Evolutionary conservation across 2,888 invertebrate genomes (phyloP), one percentile per base, ranked within the genome.

Genomic region (Polyommatus iphigenia): DNA sequence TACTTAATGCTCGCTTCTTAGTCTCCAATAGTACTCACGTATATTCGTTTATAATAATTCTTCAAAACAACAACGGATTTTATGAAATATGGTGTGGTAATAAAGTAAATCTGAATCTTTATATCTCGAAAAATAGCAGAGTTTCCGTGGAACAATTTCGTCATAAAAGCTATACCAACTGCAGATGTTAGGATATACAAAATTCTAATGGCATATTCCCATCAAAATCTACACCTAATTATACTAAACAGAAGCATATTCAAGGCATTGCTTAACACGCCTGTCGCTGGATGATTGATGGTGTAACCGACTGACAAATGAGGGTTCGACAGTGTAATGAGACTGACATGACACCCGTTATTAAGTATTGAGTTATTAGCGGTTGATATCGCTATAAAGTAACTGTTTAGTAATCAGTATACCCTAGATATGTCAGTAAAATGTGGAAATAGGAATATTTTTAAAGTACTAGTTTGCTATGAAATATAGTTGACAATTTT

Each of bases 301-400:
- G 73, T 75, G 78, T 77, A 77, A 75, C 67, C 50, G 77, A 41
- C 77, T 67, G 67, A 67, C 32, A 67, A 67, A 67, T 67, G 67
- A 67, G 67, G 29, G 29, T 32, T 32, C 32, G 29, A 67, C 67
- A 32, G 29, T 29, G 6, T 67, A 67, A 67, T 32, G 67, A 67
- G 67, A 29, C 29, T 15, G 67, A 32, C 29, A 67, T 67, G 67
- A 32, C 67, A 67, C 67, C 29, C 29, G 29, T 29, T 32, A 67
- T 67, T 67, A 67, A 5, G 29, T 29, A 67, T 67, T 67, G 67
- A 67, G 32, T 67, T 67, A 67, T 67, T 67, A 67, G 15, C 67
- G 32, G 13, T 29, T 18, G 15, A 67, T 67, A 67, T 67, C 29
- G 67, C 67, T 67, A 29, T 67, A 54, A 54, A 50, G 50, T 50